Conservation (phyloP, 2,113 vertebrate species). For the Sciurus niger region DNA sequence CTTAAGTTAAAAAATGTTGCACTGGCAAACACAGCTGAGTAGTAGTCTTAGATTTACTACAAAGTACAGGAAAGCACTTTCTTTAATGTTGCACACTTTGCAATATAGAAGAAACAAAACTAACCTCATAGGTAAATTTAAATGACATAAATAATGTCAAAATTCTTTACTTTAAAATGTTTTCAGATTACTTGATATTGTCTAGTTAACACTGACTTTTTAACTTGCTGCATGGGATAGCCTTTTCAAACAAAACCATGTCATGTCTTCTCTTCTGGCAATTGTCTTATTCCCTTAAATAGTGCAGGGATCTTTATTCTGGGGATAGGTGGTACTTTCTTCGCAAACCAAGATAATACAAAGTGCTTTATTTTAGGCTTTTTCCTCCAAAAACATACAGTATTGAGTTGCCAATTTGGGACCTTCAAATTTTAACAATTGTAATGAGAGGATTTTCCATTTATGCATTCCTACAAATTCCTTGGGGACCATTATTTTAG, state of each 20-base stretch:
- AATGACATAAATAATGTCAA: not conserved
- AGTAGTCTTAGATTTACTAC: not conserved
- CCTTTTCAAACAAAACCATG: not conserved
- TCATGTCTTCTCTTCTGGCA: not conserved
- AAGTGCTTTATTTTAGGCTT: not conserved
- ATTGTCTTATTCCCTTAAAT: not conserved
- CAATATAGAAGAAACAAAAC: not conserved
- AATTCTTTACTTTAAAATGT: not conserved
- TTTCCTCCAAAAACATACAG: too few species aligned
- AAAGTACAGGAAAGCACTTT: not conserved
- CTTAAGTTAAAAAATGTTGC: not conserved
- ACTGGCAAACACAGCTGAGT: not conserved
- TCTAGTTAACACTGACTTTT: not conserved
- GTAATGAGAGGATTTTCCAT: too few species aligned
- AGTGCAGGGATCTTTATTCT: not conserved
- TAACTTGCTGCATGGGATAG: not conserved
- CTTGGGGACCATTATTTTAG: too few species aligned
- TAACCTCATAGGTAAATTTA: not conserved
- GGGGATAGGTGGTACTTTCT: not conserved
- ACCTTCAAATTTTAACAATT: too few species aligned
- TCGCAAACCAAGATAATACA: not conserved
- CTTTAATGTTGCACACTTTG: not conserved
- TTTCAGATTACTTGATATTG: not conserved
- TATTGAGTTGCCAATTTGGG: too few species aligned
- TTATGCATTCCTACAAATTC: too few species aligned